phyloP scores from a whole-genome alignment of 23 tunicate genomes.

The Phallusia fumigata region DNA sequence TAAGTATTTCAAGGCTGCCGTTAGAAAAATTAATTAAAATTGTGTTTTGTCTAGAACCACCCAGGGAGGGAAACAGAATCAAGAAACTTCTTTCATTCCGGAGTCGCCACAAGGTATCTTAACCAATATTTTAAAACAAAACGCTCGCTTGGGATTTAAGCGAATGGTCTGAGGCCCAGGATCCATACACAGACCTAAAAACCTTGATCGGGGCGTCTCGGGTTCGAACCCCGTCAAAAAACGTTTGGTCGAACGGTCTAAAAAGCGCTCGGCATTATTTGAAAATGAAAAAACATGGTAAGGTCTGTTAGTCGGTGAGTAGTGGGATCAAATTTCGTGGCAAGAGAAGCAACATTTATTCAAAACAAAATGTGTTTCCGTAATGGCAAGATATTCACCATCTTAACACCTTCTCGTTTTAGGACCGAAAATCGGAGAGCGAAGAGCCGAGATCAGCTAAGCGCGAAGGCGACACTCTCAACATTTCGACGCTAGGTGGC shows the following conservation, averaged over 20 bases:
- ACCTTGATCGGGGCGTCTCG: too few relatives aligned
- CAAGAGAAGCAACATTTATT: not conserved
- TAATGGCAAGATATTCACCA: not conserved
- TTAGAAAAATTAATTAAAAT: too few relatives aligned
- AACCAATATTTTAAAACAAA: too few relatives aligned
- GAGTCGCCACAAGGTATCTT: not conserved
- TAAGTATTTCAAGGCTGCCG: too few relatives aligned
- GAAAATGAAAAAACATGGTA: too few relatives aligned
- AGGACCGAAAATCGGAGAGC: not conserved
- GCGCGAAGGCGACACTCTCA: constrained; percentile 7
- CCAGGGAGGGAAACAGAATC: not conserved
- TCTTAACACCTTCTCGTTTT: not conserved
- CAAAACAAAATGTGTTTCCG: not conserved
- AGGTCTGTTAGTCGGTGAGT: too few relatives aligned
- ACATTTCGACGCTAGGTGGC: constrained; percentile 2
- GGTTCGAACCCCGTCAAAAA: too few relatives aligned
- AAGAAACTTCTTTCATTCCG: not conserved
- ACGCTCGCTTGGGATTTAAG: too few relatives aligned
- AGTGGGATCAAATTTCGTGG: not conserved
- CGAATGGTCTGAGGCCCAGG: too few relatives aligned
- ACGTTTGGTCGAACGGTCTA: too few relatives aligned
- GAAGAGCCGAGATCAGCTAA: not conserved
- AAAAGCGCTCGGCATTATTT: too few relatives aligned
- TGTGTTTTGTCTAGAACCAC: not conserved
- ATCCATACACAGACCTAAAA: too few relatives aligned